Evolutionary conservation across 2,888 invertebrate species (phyloP).

Genomic region (Stenichneumon culpator): DNA sequence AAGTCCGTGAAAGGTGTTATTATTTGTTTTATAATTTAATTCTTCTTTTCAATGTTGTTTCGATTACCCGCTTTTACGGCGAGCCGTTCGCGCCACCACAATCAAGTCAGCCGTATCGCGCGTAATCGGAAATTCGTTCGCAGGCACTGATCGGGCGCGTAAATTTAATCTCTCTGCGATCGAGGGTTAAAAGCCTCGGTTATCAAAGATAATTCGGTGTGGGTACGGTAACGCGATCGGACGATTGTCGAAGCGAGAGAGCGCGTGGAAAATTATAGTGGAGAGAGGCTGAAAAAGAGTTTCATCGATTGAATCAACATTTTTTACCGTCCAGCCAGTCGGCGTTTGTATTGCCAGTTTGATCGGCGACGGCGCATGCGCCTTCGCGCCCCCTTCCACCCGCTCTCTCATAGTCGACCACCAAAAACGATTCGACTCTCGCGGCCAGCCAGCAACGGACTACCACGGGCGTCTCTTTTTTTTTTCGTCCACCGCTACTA

Average conservation of each 20-base stretch:
- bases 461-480: constrained; percentile 19
- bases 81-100: background rate
- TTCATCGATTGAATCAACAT: constrained; percentile 65
- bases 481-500: constrained; percentile 3
- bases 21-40: background rate
- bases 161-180: constrained; percentile 17
- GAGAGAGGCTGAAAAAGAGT: constrained; percentile 28
- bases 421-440: constrained; percentile 53
- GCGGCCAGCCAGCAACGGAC: constrained; percentile 29
- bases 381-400: background rate
- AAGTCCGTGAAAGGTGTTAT: background rate
- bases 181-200: constrained; percentile 18
- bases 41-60: background rate
- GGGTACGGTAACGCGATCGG: constrained; percentile 26
- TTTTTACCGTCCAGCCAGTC: constrained; percentile 27
- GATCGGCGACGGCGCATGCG: constrained; percentile 58
- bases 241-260: constrained; percentile 8
- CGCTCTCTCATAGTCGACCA: constrained; percentile 21
- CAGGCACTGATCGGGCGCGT: background rate
- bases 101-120: background rate
- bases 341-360: constrained; percentile 44
- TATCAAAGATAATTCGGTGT: constrained; percentile 38
- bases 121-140: constrained; percentile 17
- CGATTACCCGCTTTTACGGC: background rate
- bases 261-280: constrained; percentile 12